Percentiles rank a stretch among this genome's conserved stretches.
Evolutionary conservation across 2,113 vertebrate species (phyloP).

Genomic region (Eptesicus fuscus): DNA sequence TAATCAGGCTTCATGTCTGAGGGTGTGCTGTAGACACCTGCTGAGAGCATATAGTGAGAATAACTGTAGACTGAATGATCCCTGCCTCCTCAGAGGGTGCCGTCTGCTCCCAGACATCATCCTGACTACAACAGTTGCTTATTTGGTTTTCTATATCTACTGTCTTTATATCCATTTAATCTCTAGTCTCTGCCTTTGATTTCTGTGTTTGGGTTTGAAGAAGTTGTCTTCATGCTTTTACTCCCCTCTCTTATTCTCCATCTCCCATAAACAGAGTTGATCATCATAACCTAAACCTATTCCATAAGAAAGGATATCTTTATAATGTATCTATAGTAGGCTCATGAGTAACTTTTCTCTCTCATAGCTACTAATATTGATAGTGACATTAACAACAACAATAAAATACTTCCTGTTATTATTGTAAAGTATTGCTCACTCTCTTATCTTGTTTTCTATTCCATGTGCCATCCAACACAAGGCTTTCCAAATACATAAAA

Average conservation of each 20-base stretch:
- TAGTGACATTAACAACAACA: neutral
- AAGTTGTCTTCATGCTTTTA: neutral
- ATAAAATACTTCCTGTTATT: neutral
- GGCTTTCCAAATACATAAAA: neutral
- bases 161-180: neutral
- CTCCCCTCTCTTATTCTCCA: rapidly evolving
- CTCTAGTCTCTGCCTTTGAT: neutral
- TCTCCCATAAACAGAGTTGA: neutral
- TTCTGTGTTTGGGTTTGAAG: neutral
- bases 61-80: neutral
- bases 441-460: neutral
- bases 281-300: neutral
- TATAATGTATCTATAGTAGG: neutral
- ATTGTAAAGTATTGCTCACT: neutral
- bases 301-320: neutral
- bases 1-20: neutral
- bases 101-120: rapidly evolving
- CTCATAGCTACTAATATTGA: neutral
- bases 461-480: neutral
- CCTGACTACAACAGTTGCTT: neutral
- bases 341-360: neutral
- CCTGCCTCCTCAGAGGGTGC: too few species aligned
- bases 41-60: neutral
- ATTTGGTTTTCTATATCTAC: rapidly evolving
- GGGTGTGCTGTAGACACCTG: neutral